These are phyloP conservation scores for Rhagoletis zephyria DNA, from an alignment of 1,140 invertebrate species.

Conservation along the genomic window DNA sequence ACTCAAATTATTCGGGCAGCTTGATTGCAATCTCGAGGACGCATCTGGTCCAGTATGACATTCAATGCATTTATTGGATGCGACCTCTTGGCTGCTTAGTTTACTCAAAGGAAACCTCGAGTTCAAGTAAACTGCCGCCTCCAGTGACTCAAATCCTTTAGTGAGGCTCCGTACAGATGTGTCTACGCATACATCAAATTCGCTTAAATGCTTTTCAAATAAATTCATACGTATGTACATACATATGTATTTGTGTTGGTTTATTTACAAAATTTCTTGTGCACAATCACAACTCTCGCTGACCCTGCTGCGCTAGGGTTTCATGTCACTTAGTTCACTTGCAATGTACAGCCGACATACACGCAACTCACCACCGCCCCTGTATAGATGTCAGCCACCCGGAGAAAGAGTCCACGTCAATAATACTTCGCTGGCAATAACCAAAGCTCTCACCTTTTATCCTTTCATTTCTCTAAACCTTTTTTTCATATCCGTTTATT, in stretches of 20 bases:
- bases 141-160: not conserved
- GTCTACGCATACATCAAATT: not conserved
- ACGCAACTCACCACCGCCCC: not conserved
- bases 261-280: not conserved
- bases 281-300: not conserved
- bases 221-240: not conserved
- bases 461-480: constrained; percentile 12
- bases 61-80: too few species aligned
- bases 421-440: not conserved
- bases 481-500: constrained; percentile 41
- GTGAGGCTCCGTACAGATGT: not conserved
- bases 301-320: not conserved
- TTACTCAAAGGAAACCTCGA: too few species aligned
- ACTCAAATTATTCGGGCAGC: too few species aligned
- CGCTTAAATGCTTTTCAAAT: not conserved
- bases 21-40: too few species aligned
- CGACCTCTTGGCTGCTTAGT: too few species aligned
- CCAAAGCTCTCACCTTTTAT: constrained; percentile 22
- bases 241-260: not conserved
- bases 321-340: not conserved
- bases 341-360: not conserved
- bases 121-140: not conserved
- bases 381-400: not conserved
- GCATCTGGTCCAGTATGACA: too few species aligned
- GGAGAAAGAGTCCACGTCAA: not conserved